These are phyloP conservation scores for Drosophila gaucha DNA, from an alignment of 2,888 invertebrate species.

Conservation along the genomic window DNA sequence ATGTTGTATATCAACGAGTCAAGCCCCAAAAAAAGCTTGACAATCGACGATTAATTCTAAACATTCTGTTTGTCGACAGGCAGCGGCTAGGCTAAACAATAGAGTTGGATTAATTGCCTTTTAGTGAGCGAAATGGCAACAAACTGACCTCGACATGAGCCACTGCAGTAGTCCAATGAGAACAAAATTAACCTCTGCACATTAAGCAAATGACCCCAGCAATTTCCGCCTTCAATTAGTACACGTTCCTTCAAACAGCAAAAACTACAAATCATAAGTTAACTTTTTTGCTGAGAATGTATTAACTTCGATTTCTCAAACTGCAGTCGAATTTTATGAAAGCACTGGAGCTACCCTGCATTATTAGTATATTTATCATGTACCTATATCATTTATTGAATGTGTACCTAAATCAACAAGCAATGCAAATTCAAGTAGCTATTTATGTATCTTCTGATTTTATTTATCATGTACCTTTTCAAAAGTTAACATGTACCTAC, in stretches of 20 bases:
- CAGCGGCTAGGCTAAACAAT: slow-evolving; percentile 9
- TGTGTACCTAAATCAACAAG: background rate
- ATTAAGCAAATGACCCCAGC: slow-evolving; percentile 49
- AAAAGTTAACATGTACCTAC: too few relatives aligned
- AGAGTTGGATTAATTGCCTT: slow-evolving; percentile 46
- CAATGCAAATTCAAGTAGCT: too few relatives aligned
- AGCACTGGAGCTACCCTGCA: background rate
- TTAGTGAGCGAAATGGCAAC: slow-evolving; percentile 26
- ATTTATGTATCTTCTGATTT: too few relatives aligned
- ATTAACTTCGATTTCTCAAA: slow-evolving; percentile 4
- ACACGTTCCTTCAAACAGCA: slow-evolving; percentile 35
- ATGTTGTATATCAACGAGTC: slow-evolving; percentile 9
- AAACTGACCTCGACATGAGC: slow-evolving; percentile 32
- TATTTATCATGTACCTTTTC: background rate
- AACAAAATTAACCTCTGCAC: slow-evolving; percentile 45
- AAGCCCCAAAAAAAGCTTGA: slow-evolving; percentile 31
- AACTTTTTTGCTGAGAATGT: background rate
- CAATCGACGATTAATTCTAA: slow-evolving; percentile 37
- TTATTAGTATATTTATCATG: background rate
- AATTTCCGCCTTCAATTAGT: slow-evolving; percentile 65
- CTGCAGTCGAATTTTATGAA: background rate
- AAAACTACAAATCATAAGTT: slow-evolving; percentile 39
- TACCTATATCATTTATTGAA: background rate
- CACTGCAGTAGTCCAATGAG: slow-evolving; percentile 29
- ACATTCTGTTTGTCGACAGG: slow-evolving; percentile 31